Evolutionary conservation across 2,113 vertebrate species (phyloP).

Genomic region (Boleophthalmus pectinirostris): DNA sequence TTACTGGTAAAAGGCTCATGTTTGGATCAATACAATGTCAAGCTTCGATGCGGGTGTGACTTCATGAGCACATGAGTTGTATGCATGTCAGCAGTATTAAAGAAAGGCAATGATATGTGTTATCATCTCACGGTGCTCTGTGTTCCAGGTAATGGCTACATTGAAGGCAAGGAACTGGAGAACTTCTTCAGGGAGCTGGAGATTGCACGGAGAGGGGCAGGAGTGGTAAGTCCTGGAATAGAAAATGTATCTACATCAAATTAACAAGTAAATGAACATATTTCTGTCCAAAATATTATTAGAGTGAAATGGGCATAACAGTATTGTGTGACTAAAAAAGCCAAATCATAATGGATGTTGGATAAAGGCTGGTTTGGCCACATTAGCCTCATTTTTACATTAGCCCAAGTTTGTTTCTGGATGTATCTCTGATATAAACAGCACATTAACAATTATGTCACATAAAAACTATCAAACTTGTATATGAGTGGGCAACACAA

Average conservation of each 20-base stretch:
- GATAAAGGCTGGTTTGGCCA: neutral
- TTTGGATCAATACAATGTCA: slow-evolving; percentile 48
- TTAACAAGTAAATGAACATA: neutral
- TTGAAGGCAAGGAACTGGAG: slow-evolving; percentile 97
- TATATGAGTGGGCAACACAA: neutral
- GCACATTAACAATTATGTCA: neutral
- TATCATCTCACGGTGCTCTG: slow-evolving; percentile 10
- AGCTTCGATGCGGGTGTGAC: slow-evolving; percentile 15
- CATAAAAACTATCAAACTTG: neutral
- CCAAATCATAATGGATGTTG: neutral
- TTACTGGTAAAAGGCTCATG: slow-evolving; percentile 39
- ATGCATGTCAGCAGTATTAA: slow-evolving; percentile 16
- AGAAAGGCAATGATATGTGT: neutral
- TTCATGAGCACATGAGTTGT: slow-evolving; percentile 9
- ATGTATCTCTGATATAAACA: neutral
- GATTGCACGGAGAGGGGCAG: slow-evolving; percentile 87
- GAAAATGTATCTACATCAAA: neutral
- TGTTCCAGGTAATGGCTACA: slow-evolving; percentile 92
- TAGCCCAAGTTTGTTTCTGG: neutral
- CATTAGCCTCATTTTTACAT: neutral
- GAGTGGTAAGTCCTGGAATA: slow-evolving; percentile 84
- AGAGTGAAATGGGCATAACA: neutral
- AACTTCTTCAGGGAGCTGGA: slow-evolving; percentile 96
- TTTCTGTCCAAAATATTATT: neutral
- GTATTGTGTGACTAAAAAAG: neutral